Percentiles rank a stretch among this genome's conserved stretches.
Evolutionary conservation across 2,797 vertebrate species (phyloP).

Genomic region (Kryptolebias ocellatus): DNA sequence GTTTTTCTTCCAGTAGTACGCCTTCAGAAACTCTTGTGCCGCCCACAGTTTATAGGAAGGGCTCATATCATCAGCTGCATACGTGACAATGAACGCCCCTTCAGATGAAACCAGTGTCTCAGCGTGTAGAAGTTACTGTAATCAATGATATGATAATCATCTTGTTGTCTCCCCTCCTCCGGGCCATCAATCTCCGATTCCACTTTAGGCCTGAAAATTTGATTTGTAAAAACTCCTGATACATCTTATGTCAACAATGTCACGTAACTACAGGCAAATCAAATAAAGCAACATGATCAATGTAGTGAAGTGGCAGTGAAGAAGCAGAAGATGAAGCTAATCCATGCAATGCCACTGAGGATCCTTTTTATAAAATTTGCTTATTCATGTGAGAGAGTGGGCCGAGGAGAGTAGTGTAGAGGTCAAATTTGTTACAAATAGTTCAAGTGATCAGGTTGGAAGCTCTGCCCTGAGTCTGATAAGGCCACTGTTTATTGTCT

Average conservation of each 20-base stretch:
- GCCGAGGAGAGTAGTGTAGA: conserved; percentile 30
- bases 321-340: conserved; percentile 20
- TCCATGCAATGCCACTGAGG: conserved; percentile 2
- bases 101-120: conserved; percentile 25
- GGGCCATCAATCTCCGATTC: conserved; percentile 51
- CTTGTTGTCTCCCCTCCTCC: conserved; percentile 38
- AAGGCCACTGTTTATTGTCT: conserved; percentile 80
- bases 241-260: conserved; percentile 38
- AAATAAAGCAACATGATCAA: conserved; percentile 35
- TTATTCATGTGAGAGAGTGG: conserved; percentile 36
- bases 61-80: conserved; percentile 43
- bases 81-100: conserved; percentile 51
- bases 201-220: conserved; percentile 36
- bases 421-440: conserved; percentile 72
- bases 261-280: conserved; percentile 44
- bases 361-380: conserved; percentile 20
- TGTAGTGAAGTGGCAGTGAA: conserved; percentile 23
- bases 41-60: conserved; percentile 59
- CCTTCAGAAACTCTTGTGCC: conserved; percentile 44
- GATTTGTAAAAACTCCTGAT: conserved; percentile 57
- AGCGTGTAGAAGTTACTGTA: conserved; percentile 53
- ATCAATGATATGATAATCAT: conserved; percentile 57
- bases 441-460: conserved; percentile 68
- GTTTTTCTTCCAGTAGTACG: conserved; percentile 18
- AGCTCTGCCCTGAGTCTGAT: conserved; percentile 75